phyloP scores from a whole-genome alignment of 2,888 invertebrate species.

The Metopia argyrocephala region DNA sequence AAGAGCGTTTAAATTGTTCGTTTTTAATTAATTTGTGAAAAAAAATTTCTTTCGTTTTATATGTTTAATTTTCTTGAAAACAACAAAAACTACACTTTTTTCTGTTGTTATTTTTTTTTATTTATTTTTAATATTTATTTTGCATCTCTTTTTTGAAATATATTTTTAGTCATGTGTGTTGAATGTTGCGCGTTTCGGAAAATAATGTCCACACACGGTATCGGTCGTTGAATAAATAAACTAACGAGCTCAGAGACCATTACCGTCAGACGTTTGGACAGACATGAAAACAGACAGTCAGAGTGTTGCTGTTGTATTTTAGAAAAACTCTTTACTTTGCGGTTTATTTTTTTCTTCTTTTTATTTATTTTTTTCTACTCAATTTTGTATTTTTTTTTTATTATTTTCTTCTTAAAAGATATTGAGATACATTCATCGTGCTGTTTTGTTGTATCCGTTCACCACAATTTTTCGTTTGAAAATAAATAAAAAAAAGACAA shows the following conservation, averaged over 20 bases:
- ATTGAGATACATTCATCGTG: slow-evolving; percentile 57
- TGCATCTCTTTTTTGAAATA: slow-evolving; percentile 27
- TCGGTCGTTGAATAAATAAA: slow-evolving; percentile 79
- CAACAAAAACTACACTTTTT: slow-evolving; percentile 32
- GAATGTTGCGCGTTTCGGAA: slow-evolving; percentile 74
- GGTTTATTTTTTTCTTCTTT: slow-evolving; percentile 34
- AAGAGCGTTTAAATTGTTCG: too few relatives aligned
- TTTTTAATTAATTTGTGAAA: too few relatives aligned
- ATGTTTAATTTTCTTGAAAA: slow-evolving; percentile 20
- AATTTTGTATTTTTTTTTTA: background rate
- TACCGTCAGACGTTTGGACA: slow-evolving; percentile 3
- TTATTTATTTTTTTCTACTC: background rate
- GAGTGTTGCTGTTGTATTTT: slow-evolving; percentile 51
- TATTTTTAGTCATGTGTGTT: slow-evolving; percentile 54
- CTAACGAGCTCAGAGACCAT: slow-evolving; percentile 65
- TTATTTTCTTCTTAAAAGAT: slow-evolving; percentile 53
- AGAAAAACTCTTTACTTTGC: slow-evolving; percentile 59
- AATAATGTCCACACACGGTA: slow-evolving; percentile 78
- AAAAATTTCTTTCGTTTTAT: background rate
- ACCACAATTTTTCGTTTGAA: slow-evolving; percentile 22
- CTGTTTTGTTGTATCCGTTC: slow-evolving; percentile 44
- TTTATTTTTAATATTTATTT: slow-evolving; percentile 44
- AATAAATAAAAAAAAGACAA: slow-evolving; percentile 39
- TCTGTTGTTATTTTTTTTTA: slow-evolving; percentile 31
- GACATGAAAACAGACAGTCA: background rate